Conservation (phyloP, 2,113 vertebrate species). For the Osmerus mordax region DNA sequence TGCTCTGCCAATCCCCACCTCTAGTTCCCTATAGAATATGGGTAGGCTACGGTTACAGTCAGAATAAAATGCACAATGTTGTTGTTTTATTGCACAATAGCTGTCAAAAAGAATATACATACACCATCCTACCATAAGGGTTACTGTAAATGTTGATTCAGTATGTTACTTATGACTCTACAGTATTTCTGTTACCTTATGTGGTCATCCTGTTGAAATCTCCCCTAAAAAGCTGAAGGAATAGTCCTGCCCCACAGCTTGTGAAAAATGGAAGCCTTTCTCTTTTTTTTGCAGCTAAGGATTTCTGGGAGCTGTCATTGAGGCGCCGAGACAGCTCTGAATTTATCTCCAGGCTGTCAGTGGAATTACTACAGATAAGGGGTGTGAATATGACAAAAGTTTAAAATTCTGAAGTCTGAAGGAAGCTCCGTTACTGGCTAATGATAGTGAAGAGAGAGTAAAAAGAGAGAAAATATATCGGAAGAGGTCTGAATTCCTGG, state of each 20-base stretch:
- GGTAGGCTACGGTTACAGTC: not conserved
- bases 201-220: too few species aligned
- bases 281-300: slow-evolving; percentile 41
- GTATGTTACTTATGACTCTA: too few species aligned
- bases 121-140: too few species aligned
- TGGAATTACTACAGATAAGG: slow-evolving; percentile 73
- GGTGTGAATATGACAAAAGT: slow-evolving; percentile 64
- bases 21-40: slow-evolving; percentile 9
- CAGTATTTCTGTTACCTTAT: too few species aligned
- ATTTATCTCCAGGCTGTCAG: slow-evolving; percentile 70
- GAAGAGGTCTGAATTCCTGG: slow-evolving; percentile 57
- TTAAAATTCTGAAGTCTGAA: slow-evolving; percentile 59
- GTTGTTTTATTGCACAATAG: too few species aligned
- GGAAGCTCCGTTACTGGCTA: slow-evolving; percentile 42
- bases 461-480: slow-evolving; percentile 45
- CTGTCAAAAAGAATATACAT: too few species aligned
- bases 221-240: too few species aligned
- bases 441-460: slow-evolving; percentile 53
- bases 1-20: not conserved
- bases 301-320: slow-evolving; percentile 63
- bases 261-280: slow-evolving; percentile 9
- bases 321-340: slow-evolving; percentile 60
- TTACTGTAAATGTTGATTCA: too few species aligned
- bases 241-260: slow-evolving; percentile 21
- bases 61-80: too few species aligned